Evolutionary conservation across 2,888 invertebrate species (phyloP).

Genomic region (Lamellibrachia columna): DNA sequence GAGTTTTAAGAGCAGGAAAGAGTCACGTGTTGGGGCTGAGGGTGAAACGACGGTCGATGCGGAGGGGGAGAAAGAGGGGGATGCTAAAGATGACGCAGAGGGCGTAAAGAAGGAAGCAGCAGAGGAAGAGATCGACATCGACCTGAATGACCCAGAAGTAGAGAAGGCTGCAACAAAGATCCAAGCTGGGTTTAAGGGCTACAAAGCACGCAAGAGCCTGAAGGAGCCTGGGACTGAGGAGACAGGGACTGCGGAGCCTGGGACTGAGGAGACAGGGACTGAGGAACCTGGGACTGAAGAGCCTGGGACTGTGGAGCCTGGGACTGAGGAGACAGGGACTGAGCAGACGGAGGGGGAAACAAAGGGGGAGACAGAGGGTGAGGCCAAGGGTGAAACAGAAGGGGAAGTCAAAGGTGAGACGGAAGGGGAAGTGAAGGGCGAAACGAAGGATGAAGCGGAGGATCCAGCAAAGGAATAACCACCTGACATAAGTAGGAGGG

Average conservation of each 20-base stretch:
- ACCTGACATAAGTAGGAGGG: not conserved
- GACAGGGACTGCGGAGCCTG: not conserved
- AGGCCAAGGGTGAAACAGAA: not conserved
- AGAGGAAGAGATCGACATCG: slow-evolving; percentile 56
- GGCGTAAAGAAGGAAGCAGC: slow-evolving; percentile 23
- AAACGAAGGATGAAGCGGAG: slow-evolving; percentile 1
- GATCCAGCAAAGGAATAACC: not conserved
- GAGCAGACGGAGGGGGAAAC: not conserved
- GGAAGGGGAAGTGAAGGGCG: not conserved
- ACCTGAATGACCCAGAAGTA: slow-evolving; percentile 60
- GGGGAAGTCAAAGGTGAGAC: not conserved
- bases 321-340: not conserved
- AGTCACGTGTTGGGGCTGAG: not conserved
- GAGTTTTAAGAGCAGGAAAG: slow-evolving; percentile 30
- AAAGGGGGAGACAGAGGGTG: not conserved
- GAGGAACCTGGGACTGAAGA: not conserved
- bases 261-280: not conserved
- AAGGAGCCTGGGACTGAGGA: not conserved
- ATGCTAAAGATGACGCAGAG: not conserved
- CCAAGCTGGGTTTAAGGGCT: slow-evolving; percentile 43
- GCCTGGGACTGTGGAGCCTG: not conserved
- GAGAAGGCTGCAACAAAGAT: slow-evolving; percentile 60
- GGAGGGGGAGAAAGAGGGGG: not conserved
- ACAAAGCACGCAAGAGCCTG: slow-evolving; percentile 26
- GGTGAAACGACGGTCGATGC: not conserved